phyloP scores from a whole-genome alignment of 2,797 vertebrate species.

The Syncerus caffer region DNA sequence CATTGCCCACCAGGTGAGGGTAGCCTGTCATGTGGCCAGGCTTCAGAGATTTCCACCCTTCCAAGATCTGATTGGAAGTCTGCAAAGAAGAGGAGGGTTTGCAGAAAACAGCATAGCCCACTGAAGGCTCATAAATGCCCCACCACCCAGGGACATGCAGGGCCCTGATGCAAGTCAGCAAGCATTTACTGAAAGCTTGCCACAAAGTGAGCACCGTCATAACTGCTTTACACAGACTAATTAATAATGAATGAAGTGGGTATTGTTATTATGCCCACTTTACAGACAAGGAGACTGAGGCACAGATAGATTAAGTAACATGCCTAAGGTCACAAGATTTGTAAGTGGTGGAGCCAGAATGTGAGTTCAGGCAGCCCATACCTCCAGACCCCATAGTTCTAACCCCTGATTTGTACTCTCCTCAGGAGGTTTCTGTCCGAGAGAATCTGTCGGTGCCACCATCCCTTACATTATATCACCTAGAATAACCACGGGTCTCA shows the following conservation, averaged over 20 bases:
- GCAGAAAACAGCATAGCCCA: neutral
- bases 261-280: neutral
- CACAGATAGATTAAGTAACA: neutral
- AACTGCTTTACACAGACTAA: neutral
- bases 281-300: neutral
- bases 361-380: neutral
- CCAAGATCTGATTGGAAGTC: neutral
- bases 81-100: neutral
- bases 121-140: neutral
- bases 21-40: neutral
- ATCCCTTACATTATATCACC: neutral
- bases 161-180: neutral
- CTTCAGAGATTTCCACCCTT: neutral
- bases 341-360: neutral
- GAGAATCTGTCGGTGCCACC: neutral
- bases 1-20: neutral
- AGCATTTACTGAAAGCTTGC: neutral
- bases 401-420: neutral
- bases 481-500: neutral
- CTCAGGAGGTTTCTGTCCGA: neutral
- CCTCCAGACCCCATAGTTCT: neutral
- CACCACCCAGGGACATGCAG: neutral
- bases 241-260: neutral
- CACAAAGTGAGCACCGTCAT: neutral
- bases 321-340: neutral